Base-by-base conservation (phyloP, 2,888 invertebrate species). In the Melieria picta region DNA sequence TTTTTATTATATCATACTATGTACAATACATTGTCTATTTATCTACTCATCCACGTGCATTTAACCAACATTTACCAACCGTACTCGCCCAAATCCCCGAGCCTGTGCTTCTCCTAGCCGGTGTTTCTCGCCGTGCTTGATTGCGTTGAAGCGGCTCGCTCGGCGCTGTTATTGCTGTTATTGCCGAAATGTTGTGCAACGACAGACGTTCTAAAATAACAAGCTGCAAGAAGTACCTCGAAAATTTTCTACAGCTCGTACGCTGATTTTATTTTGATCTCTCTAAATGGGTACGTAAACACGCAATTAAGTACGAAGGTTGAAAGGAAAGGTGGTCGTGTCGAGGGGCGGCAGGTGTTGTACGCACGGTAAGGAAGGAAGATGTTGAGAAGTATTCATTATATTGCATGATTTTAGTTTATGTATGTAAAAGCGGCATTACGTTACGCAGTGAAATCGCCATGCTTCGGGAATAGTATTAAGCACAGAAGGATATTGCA, bases 21-120 rank as follows among this genome's bases (percentile, higher is more conserved):
- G 45, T 42, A 67, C 7, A 42, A 57, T 55, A 65, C 80, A 80
- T 79, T 80, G 77, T 76, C 80, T 83, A 81, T 81, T 83, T 83
- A 80, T 82, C 79, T 81, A 82, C 81, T 81, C 82, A 82, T 82
- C 79, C 84, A 82, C 80, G 81, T 83, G 84, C 81, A 83, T 80
- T 83, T 81, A 82, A 78, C 82, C 77, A 80, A 77, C 81, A 81
- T 80, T 83, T 83, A 79, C 78, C 61, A 16, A 43, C 47, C 48
- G 58, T 48, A 43, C 13, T 62, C 30, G 61, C 55, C 46, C 55
- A n/a, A 47, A 61, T 48, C 60, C 66, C 66, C 42, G 42, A 58
- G 66, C 47, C 7, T 58, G 42, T 43, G 58, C 13, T 66, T 58
- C 58, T 48, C 13, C 48, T 30, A 47, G 10, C 5, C 43, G n/a